Evolutionary conservation across 2,113 vertebrate species (phyloP).

Genomic region (Desmodus rotundus): DNA sequence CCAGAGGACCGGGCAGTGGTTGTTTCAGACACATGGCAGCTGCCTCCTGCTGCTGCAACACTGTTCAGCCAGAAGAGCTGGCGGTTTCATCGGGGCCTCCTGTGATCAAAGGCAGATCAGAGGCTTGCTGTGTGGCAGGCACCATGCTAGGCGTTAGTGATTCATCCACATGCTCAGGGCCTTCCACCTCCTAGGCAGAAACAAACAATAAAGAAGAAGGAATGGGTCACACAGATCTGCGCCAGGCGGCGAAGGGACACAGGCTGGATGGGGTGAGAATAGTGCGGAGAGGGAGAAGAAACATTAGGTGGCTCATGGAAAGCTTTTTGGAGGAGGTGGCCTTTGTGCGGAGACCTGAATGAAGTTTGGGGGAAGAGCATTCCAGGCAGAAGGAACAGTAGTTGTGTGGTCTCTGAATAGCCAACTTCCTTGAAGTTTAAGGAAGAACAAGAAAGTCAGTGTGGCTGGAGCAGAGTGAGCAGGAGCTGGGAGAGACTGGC

Average conservation of each 20-base stretch:
- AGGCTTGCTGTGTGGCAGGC: not conserved
- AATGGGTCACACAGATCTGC: not conserved
- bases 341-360: not conserved
- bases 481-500: not conserved
- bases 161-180: not conserved
- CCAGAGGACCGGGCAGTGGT: fast-evolving
- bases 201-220: not conserved
- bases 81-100: not conserved
- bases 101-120: not conserved
- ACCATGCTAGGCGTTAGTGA: not conserved
- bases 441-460: not conserved
- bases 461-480: too few species aligned
- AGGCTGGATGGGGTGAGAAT: fast-evolving
- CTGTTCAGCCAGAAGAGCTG: fast-evolving
- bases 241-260: not conserved
- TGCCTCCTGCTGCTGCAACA: not conserved
- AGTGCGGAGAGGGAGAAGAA: not conserved
- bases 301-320: not conserved
- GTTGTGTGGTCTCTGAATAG: not conserved
- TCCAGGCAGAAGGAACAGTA: not conserved
- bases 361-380: not conserved
- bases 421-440: not conserved
- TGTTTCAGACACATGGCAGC: not conserved
- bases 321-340: not conserved
- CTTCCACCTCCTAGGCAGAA: not conserved